A percentile compares a stretch with the other conserved stretches of the same genome.
phyloP scores from a whole-genome alignment of 2,888 invertebrate species.

The Ectemnius lituratus region DNA sequence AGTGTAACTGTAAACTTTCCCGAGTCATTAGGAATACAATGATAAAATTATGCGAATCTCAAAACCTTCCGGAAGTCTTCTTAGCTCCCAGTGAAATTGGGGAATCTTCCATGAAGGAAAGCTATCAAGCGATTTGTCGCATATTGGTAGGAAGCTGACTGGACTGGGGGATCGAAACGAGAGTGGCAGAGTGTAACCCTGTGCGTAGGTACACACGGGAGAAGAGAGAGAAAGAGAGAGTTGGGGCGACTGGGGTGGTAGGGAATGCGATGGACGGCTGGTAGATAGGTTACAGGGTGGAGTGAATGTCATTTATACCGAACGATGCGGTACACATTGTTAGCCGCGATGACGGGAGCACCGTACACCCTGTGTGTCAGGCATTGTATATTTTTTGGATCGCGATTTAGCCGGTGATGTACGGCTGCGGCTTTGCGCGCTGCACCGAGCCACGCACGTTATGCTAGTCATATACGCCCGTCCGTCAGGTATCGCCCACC shows the following conservation, averaged over 20 bases:
- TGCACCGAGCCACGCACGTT: slow-evolving; percentile 40
- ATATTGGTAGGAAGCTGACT: not conserved
- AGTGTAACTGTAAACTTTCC: too few relatives aligned
- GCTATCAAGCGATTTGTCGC: slow-evolving; percentile 27
- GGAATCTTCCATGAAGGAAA: slow-evolving; percentile 1
- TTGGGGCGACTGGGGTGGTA: not conserved
- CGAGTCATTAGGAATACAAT: too few relatives aligned
- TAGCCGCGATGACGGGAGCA: slow-evolving; percentile 65
- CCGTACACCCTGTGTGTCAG: slow-evolving; percentile 70
- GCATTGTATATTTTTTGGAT: slow-evolving; percentile 77
- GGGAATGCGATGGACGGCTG: slow-evolving; percentile 4
- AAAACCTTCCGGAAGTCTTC: too few relatives aligned
- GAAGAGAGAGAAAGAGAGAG: not conserved
- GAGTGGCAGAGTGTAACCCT: too few relatives aligned
- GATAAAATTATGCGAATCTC: too few relatives aligned
- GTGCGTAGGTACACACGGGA: too few relatives aligned
- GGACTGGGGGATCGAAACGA: too few relatives aligned
- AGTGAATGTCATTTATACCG: slow-evolving; percentile 70
- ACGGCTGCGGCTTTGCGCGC: slow-evolving; percentile 64
- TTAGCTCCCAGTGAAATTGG: too few relatives aligned
- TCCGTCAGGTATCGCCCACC: slow-evolving; percentile 57
- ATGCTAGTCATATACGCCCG: slow-evolving; percentile 61
- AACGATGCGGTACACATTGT: slow-evolving; percentile 70
- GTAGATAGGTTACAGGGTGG: slow-evolving; percentile 53
- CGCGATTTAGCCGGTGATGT: slow-evolving; percentile 76